Conservation (phyloP, 2,888 invertebrate genomes). For the Tethea ocularis region DNA sequence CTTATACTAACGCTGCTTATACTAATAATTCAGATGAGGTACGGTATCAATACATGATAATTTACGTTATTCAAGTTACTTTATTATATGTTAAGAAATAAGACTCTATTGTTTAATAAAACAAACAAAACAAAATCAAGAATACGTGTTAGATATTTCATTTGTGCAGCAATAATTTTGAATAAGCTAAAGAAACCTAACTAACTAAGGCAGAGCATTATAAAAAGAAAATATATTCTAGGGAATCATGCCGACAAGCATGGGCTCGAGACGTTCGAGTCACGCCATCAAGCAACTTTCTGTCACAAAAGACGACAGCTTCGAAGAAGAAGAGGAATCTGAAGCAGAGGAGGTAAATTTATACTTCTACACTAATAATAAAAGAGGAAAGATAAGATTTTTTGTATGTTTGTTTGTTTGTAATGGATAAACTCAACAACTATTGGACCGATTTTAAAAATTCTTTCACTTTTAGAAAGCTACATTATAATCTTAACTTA, state of each 20-base stretch:
- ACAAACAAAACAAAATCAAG: not conserved
- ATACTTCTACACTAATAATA: no score
- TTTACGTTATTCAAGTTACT: not conserved
- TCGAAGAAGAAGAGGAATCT: conserved; percentile 82
- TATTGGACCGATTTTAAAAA: no score
- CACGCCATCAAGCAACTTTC: conserved; percentile 79
- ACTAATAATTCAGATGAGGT: conserved; percentile 53
- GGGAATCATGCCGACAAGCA: conserved; percentile 76
- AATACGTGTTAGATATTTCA: no score
- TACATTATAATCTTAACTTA: no score
- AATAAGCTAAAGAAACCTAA: no score
- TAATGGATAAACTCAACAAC: no score
- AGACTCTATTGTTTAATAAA: not conserved
- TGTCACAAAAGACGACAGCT: conserved; percentile 79
- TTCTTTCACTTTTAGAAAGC: no score
- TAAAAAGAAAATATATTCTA: conserved; percentile 38
- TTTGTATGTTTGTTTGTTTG: no score
- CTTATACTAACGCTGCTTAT: conserved; percentile 56
- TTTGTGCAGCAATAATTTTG: no score
- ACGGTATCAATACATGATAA: conserved; percentile 36
- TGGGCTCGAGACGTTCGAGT: conserved; percentile 78
- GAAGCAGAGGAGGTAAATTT: conserved; percentile 76
- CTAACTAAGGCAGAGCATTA: no score
- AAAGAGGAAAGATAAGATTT: no score
- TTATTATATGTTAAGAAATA: no score